A percentile compares a stretch with the other conserved stretches of the same genome.
Evolutionary conservation across 2,113 vertebrate species (phyloP).

Genomic region (Pagrus major): DNA sequence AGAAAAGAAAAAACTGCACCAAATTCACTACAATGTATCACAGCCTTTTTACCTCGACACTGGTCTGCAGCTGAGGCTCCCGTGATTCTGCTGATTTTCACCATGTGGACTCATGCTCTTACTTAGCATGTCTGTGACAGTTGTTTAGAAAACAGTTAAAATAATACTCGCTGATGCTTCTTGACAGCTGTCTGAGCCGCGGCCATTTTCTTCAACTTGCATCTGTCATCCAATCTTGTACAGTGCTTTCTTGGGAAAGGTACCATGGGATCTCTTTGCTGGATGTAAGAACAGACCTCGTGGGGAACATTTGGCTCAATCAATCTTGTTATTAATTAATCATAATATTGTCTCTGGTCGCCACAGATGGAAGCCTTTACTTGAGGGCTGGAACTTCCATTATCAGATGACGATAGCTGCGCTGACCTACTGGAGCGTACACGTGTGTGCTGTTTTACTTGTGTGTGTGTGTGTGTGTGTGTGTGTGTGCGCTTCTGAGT

Average conservation of each 20-base stretch:
- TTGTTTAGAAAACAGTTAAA: constrained; percentile 71
- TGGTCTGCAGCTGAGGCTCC: constrained; percentile 14
- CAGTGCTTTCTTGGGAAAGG: constrained; percentile 62
- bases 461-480: constrained; percentile 23
- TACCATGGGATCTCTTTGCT: constrained; percentile 59
- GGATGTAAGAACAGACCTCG: constrained; percentile 52
- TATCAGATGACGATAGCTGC: constrained; percentile 61
- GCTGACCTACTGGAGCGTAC: constrained; percentile 37
- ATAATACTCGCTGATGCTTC: constrained; percentile 53
- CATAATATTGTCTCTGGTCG: constrained; percentile 73
- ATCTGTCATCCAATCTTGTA: constrained; percentile 64
- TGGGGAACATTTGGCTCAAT: constrained; percentile 76
- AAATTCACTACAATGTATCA: constrained; percentile 16
- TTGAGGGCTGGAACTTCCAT: constrained; percentile 68
- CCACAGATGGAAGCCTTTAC: constrained; percentile 68
- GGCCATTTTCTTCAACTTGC: constrained; percentile 50
- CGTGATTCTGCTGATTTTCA: constrained; percentile 21
- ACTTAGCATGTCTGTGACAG: constrained; percentile 47
- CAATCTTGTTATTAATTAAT: constrained; percentile 79
- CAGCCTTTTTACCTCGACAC: constrained; percentile 18
- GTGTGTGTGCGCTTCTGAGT: constrained; percentile 17
- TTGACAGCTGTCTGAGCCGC: constrained; percentile 58
- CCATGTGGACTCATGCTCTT: constrained; percentile 21
- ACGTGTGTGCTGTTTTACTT: constrained; percentile 10
- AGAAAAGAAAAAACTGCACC: constrained; percentile 11